These are phyloP conservation scores for Clupea harengus DNA, from an alignment of 2,113 vertebrate genomes.

Conservation along the genomic window DNA sequence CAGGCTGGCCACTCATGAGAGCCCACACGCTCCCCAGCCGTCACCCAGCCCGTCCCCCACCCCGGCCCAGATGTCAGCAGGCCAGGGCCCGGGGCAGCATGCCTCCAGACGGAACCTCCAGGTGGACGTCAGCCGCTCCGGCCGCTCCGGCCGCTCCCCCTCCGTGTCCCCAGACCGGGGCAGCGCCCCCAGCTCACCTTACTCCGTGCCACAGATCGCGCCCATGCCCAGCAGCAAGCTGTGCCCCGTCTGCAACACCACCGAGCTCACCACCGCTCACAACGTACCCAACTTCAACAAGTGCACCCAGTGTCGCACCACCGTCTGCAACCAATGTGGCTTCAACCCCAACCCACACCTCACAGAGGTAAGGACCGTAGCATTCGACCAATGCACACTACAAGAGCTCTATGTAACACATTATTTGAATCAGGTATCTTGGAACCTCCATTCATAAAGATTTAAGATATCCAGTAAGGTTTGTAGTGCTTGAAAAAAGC, in stretches of 20 bases:
- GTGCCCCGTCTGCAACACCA: constrained; percentile 87
- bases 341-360: constrained; percentile 90
- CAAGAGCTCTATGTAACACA: too few relatives aligned
- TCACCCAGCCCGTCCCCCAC: constrained; percentile 53
- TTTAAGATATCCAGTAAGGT: too few relatives aligned
- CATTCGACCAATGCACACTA: not conserved
- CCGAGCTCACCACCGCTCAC: constrained; percentile 76
- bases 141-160: constrained; percentile 38
- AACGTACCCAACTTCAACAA: constrained; percentile 82
- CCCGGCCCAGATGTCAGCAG: constrained; percentile 24
- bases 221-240: constrained; percentile 85
- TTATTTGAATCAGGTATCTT: too few relatives aligned
- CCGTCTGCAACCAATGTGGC: constrained; percentile 88
- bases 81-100: constrained; percentile 48
- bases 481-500: too few relatives aligned
- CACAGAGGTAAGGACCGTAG: constrained; percentile 73
- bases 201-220: constrained; percentile 84
- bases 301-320: constrained; percentile 84
- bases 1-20: constrained; percentile 67
- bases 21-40: constrained; percentile 61
- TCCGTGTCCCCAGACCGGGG: constrained; percentile 70
- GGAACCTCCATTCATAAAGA: too few relatives aligned
- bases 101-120: constrained; percentile 47
- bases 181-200: constrained; percentile 83
- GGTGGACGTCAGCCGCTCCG: constrained; percentile 41